Evolutionary conservation across 37 sponge, comb jelly and placozoan genomes (phyloP), one percentile per base, ranked within the genome.

Genomic region (Diacarnus erythraeanus): DNA sequence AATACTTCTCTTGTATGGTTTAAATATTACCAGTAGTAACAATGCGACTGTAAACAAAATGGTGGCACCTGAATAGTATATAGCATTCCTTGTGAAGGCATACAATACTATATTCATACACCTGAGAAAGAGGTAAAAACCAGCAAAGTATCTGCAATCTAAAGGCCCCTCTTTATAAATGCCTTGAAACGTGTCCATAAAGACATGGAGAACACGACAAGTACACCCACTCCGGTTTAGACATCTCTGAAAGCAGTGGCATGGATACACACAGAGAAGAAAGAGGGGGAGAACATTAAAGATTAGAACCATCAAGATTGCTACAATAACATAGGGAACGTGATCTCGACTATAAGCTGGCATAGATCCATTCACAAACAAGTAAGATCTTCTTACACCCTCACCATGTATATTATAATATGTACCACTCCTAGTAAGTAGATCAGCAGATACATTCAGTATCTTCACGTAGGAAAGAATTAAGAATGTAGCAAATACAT

Each of bases 181-280:
- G 59, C 76, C 73, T 30, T 40, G n/a, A 41, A 72, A 44, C 23
- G 54, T 26, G 33, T 72, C 73, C 73, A 72, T 72, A 27, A 72
- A 72, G 25, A 30, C 31, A 72, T 30, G 73, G 10, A 72, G 54
- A 41, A 21, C 12, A 6, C 54, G 20, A 31, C 10, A 72, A 18
- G 15, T 3, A 47, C 51, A 30, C 12, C 26, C 4, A 42, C 20
- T 39, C 27, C 25, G n/a, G 26, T 72, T 72, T 3, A 72, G 54
- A 44, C 47, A 41, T 29, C 10, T 21, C 17, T 72, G 73, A 39
- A 77, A 59, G 23, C 43, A 79, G 69, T 37, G 59, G 34, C 31
- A 79, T 6, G 58, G 79, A 31, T 64, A 80, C 38, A 69, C 9
- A 69, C 64, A 69, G 20, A 44, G 71, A 69, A 69, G 59, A 27